Evolutionary conservation across 2,888 invertebrate genomes (phyloP), one percentile per base, ranked within the genome.

Genomic region (Lasioglossum villosulum): DNA sequence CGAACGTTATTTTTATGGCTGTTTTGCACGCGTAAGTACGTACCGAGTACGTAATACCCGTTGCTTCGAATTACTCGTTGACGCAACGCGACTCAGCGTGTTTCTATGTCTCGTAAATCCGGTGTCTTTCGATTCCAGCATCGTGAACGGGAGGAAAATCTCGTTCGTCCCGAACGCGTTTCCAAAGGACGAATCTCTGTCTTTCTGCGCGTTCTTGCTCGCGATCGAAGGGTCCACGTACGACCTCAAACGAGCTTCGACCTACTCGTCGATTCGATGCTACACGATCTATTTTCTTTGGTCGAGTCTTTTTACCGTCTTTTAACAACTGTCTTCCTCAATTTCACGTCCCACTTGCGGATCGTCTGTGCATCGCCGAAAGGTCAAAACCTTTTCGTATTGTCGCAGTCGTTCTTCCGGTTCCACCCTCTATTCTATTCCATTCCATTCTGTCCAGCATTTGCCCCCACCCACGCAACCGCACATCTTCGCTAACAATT

Each of bases 1-100:
- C 79, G 86, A 89, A 90, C 59, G 82, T 91, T 91, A 88, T 88
- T 91, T 91, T 86, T 90, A 87, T 77, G 80, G 87, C 63, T 80
- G 82, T 82, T 86, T 84, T 86, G 90, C 86, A 83, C 80, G 78
- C 75, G 75, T 76, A 75, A 74, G 23, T 78, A 52, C 86, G 86
- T 87, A 81, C 78, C 76, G 80, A 81, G 86, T 83, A 81, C 78
- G 78, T 76, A 16, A 80, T 66, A 70, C 73, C 68, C 83, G 79
- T 79, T 76, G 84, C 73, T 80, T 84, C 76, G 85, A 70, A 42
- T 48, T 56, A 37, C 34, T 42, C 27, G 80, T 73, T 66, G 72
- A 75, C 78, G 70, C 63, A 75, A 79, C 75, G 83, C 75, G 85
- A 81, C 59, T 63, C 10, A 30, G 74, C 82, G 71, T 75, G 4